A percentile compares a stretch with the other conserved stretches of the same genome.
These are phyloP conservation scores for Sebastes vulpes DNA, from an alignment of 2,797 vertebrate species.

Conservation along the genomic window DNA sequence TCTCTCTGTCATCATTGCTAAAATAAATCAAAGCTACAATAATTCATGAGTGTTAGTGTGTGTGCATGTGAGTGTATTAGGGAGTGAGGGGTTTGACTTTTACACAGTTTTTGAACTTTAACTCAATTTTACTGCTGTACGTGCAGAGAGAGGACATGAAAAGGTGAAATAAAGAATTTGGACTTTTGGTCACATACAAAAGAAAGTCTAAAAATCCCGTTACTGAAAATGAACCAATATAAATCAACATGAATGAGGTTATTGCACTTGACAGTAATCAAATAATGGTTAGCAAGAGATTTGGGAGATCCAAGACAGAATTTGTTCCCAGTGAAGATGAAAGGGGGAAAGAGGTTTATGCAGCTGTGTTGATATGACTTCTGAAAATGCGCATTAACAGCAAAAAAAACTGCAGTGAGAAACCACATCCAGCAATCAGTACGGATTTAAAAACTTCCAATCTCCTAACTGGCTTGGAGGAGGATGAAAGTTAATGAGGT, in stretches of 20 bases:
- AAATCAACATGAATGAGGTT: constrained; percentile 29
- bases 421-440: constrained; percentile 24
- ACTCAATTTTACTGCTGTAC: constrained; percentile 17
- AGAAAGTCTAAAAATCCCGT: constrained; percentile 14
- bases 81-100: constrained; percentile 17
- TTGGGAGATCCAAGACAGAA: constrained; percentile 15
- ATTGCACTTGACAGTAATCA: constrained; percentile 31
- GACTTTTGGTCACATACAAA: constrained; percentile 7
- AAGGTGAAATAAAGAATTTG: constrained; percentile 10
- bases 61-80: background rate
- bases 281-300: constrained; percentile 47
- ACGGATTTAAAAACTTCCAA: constrained; percentile 41
- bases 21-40: constrained; percentile 78
- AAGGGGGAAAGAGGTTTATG: constrained; percentile 21
- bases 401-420: constrained; percentile 15
- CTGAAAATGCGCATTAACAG: constrained; percentile 25
- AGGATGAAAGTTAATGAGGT: constrained; percentile 68
- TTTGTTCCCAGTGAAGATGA: constrained; percentile 32
- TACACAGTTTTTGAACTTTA: constrained; percentile 30
- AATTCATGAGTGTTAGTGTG: constrained; percentile 69
- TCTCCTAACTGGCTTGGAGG: constrained; percentile 38
- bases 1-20: constrained; percentile 52
- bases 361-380: constrained; percentile 21
- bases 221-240: constrained; percentile 27
- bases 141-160: constrained; percentile 1